These are phyloP conservation scores for Notodromas monacha DNA, from an alignment of 2,888 invertebrate species.

Conservation along the genomic window DNA sequence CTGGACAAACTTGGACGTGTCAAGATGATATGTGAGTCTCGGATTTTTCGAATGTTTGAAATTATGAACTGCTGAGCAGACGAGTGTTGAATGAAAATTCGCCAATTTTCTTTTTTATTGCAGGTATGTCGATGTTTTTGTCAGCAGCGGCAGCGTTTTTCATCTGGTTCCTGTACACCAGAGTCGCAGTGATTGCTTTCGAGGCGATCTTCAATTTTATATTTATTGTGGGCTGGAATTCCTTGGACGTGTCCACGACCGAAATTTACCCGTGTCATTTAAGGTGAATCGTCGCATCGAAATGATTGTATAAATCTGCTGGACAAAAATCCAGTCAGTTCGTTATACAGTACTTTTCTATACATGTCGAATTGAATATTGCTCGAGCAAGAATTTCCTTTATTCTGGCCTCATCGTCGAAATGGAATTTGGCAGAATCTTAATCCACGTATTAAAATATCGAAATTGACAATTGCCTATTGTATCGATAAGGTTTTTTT, in stretches of 20 bases:
- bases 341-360: too few relatives aligned
- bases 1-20: slow-evolving; percentile 18
- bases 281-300: slow-evolving; percentile 13
- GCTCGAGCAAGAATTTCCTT: too few relatives aligned
- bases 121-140: slow-evolving; percentile 18
- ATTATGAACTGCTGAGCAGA: too few relatives aligned
- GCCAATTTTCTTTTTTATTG: slow-evolving; percentile 9
- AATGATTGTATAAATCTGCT: not conserved
- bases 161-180: slow-evolving; percentile 17
- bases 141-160: slow-evolving; percentile 17
- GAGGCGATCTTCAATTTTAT: slow-evolving; percentile 19
- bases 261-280: slow-evolving; percentile 20
- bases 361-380: too few relatives aligned
- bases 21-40: slow-evolving; percentile 16
- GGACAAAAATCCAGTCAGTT: too few relatives aligned
- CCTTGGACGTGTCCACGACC: slow-evolving; percentile 18
- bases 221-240: slow-evolving; percentile 19
- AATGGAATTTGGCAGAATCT: too few relatives aligned
- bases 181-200: slow-evolving; percentile 17
- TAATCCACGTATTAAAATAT: too few relatives aligned
- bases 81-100: too few relatives aligned
- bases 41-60: not conserved
- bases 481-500: too few relatives aligned
- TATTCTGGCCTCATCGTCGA: too few relatives aligned
- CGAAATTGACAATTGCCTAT: too few relatives aligned